A percentile compares a stretch with the other conserved stretches of the same genome.
Evolutionary conservation across 2,888 invertebrate genomes (phyloP).

Genomic region (Melanophora roralis): DNA sequence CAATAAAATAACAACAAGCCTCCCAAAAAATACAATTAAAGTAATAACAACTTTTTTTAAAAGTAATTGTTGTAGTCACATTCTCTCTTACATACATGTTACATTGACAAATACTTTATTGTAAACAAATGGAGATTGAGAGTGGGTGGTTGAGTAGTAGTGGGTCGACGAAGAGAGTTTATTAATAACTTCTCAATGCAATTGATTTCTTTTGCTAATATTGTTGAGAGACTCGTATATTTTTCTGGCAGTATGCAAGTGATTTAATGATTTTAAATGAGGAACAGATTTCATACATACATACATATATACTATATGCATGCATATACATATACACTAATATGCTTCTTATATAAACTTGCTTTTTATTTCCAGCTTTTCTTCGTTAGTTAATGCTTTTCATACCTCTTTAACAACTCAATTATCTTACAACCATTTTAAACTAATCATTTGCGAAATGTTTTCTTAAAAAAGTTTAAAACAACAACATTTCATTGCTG

Average conservation of each 20-base stretch:
- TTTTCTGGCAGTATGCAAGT: no score
- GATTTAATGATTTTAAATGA: no score
- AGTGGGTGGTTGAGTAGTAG: not conserved
- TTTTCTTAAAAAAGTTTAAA: not conserved
- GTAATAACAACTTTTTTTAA: slow-evolving; percentile 12
- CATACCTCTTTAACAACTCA: slow-evolving; percentile 32
- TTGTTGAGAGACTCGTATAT: slow-evolving; percentile 1
- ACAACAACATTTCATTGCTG: slow-evolving; percentile 35
- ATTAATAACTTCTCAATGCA: slow-evolving; percentile 22
- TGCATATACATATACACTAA: no score
- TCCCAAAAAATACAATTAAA: not conserved
- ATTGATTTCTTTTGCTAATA: slow-evolving; percentile 29
- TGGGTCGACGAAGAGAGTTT: not conserved
- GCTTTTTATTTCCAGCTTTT: not conserved
- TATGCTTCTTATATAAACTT: no score
- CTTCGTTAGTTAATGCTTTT: not conserved
- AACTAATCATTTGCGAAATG: slow-evolving; percentile 29
- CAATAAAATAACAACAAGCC: no score
- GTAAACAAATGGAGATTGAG: not conserved
- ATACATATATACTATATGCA: no score
- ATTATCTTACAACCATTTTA: slow-evolving; percentile 29
- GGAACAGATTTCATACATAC: no score
- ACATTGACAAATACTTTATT: slow-evolving; percentile 2
- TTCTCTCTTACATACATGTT: not conserved
- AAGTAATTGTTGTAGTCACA: slow-evolving; percentile 11